Conservation (phyloP, 2,888 invertebrate genomes). For the Apamea sordens region DNA sequence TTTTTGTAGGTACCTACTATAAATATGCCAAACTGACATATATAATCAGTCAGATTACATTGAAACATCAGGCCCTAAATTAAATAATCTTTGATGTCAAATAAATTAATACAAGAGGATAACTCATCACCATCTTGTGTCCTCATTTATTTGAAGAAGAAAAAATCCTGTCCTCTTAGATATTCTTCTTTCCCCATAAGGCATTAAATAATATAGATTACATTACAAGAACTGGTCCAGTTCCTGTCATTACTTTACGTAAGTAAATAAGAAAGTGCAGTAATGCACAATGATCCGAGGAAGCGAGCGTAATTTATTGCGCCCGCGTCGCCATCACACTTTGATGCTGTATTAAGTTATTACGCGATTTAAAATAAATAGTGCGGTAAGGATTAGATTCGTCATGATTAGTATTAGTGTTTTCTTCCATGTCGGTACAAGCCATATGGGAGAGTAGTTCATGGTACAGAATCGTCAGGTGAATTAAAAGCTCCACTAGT, state of each 20-base stretch:
- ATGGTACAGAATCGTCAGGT: neutral
- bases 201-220: slow-evolving; percentile 38
- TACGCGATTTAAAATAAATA: slow-evolving; percentile 11
- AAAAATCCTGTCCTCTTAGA: neutral
- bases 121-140: neutral
- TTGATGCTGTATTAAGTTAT: slow-evolving; percentile 23
- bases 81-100: neutral
- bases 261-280: slow-evolving; percentile 60
- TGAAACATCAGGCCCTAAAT: too few species aligned
- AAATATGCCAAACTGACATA: too few species aligned
- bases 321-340: slow-evolving; percentile 37
- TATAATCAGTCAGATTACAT: too few species aligned
- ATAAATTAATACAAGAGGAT: neutral
- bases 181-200: slow-evolving; percentile 17
- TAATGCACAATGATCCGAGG: slow-evolving; percentile 41
- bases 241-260: slow-evolving; percentile 56
- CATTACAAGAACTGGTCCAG: slow-evolving; percentile 42
- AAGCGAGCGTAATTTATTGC: slow-evolving; percentile 44
- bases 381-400: slow-evolving; percentile 5
- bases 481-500: neutral
- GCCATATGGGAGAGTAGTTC: neutral
- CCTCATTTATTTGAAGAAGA: neutral
- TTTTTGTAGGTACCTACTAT: too few species aligned
- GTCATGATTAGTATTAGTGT: neutral
- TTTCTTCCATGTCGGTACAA: too few species aligned